These are phyloP conservation scores for Vollenhovia emeryi DNA, from an alignment of 1,140 invertebrate genomes.

Conservation along the genomic window DNA sequence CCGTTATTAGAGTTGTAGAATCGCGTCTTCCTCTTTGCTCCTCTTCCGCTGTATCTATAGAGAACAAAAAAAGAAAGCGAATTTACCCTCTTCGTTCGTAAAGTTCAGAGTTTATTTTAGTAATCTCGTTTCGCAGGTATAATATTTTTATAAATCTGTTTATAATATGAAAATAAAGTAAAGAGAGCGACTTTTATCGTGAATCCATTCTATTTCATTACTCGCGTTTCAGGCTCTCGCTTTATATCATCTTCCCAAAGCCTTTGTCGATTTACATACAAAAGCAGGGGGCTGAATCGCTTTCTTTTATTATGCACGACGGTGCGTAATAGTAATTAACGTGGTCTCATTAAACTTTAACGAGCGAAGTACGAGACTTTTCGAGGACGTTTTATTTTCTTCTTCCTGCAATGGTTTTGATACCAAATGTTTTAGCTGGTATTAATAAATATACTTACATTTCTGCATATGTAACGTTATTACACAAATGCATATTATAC, in stretches of 20 bases:
- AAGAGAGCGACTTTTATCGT: neutral
- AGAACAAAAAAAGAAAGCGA: neutral
- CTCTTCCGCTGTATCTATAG: neutral
- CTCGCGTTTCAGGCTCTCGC: too few species aligned
- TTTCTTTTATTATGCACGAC: neutral
- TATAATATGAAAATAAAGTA: neutral
- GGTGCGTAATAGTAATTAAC: neutral
- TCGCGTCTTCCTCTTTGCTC: conserved; percentile 33
- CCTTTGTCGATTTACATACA: neutral
- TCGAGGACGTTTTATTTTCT: conserved; percentile 62
- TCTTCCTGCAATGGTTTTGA: conserved; percentile 78
- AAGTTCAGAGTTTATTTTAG: conserved; percentile 6
- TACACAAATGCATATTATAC: conserved; percentile 70
- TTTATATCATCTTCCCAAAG: neutral
- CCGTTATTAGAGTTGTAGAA: conserved; percentile 11
- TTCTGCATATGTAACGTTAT: conserved; percentile 73
- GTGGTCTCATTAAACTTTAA: neutral
- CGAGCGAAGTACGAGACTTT: conserved; percentile 46
- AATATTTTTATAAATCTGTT: conserved; percentile 1
- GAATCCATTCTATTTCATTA: neutral
- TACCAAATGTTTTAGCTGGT: conserved; percentile 79
- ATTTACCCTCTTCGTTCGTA: neutral
- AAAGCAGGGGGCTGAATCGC: neutral
- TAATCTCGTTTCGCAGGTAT: too few species aligned
- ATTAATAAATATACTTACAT: conserved; percentile 77